Percentiles rank a stretch among this genome's conserved stretches.
phyloP scores from a whole-genome alignment of 2,113 vertebrate genomes.

The Nyctereutes procyonoides region DNA sequence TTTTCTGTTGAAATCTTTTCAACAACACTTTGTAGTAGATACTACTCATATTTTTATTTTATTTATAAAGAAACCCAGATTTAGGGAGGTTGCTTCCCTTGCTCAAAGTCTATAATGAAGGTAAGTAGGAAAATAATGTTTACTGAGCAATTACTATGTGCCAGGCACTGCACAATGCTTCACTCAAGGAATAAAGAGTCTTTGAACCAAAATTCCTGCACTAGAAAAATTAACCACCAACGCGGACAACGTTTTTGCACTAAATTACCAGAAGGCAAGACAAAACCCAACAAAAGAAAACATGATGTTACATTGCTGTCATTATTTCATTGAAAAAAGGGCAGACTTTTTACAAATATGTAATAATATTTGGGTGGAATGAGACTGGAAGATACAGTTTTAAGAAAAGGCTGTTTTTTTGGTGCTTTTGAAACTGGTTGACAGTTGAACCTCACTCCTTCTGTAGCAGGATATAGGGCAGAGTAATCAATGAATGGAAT shows the following conservation, averaged over 20 bases:
- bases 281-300: background rate
- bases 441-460: background rate
- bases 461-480: background rate
- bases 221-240: background rate
- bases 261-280: background rate
- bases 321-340: constrained; percentile 17
- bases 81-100: background rate
- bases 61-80: background rate
- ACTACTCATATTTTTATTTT: background rate
- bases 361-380: background rate
- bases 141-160: background rate
- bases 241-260: background rate
- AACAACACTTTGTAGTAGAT: background rate
- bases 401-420: background rate
- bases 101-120: background rate
- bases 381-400: background rate
- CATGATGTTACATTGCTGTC: background rate
- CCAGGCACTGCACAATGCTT: background rate
- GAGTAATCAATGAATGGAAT: background rate
- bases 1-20: background rate
- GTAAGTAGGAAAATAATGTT: background rate
- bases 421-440: background rate
- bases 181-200: background rate
- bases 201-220: background rate
- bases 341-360: background rate